Evolutionary conservation across 1,140 invertebrate genomes (phyloP), one percentile per base, ranked within the genome.

Genomic region (Ips nitidus): DNA sequence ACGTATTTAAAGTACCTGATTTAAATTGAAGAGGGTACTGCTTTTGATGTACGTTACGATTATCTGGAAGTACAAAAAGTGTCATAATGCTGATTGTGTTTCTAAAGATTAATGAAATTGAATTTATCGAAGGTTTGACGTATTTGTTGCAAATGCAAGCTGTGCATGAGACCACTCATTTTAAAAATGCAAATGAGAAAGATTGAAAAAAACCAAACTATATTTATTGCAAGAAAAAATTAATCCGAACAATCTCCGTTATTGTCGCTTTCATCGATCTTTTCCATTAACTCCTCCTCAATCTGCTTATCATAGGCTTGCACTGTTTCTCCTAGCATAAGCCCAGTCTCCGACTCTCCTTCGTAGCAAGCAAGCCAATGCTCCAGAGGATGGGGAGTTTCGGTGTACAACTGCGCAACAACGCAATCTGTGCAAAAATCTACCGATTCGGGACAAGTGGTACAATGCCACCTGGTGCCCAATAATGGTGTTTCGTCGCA

Each of bases 381-480:
- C 3, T 47, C 55, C 52, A 79, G 58, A 4, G 79, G 75, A 75
- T 82, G 81, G 6, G 66, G 67, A 45, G 74, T 76, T n/a, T 71
- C 71, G 0, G 80, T 78, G 61, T 81, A 77, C 57, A 81, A 66
- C 70, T 82, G 81, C 0, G 78, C 70, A 2, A 81, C 39, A 6
- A 81, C 75, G 68, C 81, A 82, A 69, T 82, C 80, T 4, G 78
- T 81, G 57, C 81, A 81, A 72, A 76, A 81, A 70, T 81, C 77
- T 4, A 80, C 71, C 2, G 79, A 80, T 39, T 80, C 73, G 40
- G 66, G 69, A 65, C 84, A 85, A 53, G 79, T 80, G 22, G 78
- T 80, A 75, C 91, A 93, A 74, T 90, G 88, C 90, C 90, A 93
- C 62, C 90, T 82, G 2, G 84, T 85, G 7, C 88, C 88, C 41